Evolutionary conservation across 2,113 vertebrate species (phyloP).

Genomic region (Xerus inauris): DNA sequence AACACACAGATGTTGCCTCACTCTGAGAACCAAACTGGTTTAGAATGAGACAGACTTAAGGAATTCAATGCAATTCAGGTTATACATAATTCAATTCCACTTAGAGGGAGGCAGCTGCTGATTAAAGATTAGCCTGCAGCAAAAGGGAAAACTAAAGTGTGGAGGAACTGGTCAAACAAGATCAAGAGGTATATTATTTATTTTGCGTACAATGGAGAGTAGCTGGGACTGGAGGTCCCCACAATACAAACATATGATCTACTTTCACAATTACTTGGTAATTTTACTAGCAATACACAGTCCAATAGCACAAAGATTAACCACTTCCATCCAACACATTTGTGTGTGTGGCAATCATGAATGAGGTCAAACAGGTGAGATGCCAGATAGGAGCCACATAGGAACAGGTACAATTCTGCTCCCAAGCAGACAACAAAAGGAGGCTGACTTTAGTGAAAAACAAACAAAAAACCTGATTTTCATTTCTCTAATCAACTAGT

Average conservation of each 20-base stretch:
- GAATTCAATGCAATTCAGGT: not conserved
- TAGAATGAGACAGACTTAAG: not conserved
- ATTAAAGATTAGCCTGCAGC: slow-evolving; percentile 71
- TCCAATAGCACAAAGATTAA: not conserved
- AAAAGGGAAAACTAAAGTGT: slow-evolving; percentile 8
- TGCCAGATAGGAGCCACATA: not conserved
- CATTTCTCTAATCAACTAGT: not conserved
- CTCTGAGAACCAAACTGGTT: not conserved
- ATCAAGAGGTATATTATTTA: not conserved
- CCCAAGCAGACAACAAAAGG: not conserved
- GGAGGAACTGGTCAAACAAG: slow-evolving; percentile 78
- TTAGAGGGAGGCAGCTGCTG: not conserved
- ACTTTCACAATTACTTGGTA: not conserved
- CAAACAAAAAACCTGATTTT: not conserved
- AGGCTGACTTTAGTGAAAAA: not conserved
- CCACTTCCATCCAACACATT: not conserved
- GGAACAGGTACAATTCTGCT: not conserved
- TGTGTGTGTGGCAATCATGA: not conserved
- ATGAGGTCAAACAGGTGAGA: not conserved
- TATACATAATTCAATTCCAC: not conserved
- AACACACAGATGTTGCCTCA: not conserved
- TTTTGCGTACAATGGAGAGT: not conserved
- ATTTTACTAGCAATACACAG: not conserved
- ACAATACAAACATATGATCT: rapidly evolving
- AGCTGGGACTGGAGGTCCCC: not conserved